These are phyloP conservation scores for Oplegnathus fasciatus DNA, from an alignment of 2,113 vertebrate genomes.

Conservation along the genomic window DNA sequence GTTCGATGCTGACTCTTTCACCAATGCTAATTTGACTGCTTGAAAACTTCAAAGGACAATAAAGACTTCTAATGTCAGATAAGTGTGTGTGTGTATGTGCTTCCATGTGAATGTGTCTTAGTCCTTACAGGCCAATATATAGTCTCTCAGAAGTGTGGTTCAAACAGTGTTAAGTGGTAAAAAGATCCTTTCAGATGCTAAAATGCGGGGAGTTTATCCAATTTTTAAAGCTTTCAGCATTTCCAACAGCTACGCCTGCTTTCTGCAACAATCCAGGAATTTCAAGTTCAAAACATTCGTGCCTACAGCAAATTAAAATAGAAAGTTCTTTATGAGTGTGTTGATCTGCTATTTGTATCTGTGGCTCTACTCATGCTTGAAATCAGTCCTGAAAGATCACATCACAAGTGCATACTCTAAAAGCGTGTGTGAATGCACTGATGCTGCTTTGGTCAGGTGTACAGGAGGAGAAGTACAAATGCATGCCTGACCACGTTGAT, in stretches of 20 bases:
- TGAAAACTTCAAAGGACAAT: constrained; percentile 82
- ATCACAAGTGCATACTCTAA: neutral
- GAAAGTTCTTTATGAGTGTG: neutral
- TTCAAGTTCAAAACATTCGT: neutral
- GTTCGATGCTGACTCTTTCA: constrained; percentile 74
- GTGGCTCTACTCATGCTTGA: neutral
- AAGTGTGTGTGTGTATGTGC: constrained; percentile 23
- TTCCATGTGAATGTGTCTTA: constrained; percentile 66
- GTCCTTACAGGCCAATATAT: constrained; percentile 22
- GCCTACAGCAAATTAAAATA: neutral
- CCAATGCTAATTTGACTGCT: constrained; percentile 84
- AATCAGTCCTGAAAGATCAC: neutral
- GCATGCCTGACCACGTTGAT: neutral
- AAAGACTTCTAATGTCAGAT: constrained; percentile 75
- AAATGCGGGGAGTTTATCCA: constrained; percentile 25
- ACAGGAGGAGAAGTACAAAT: neutral
- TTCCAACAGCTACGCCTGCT: neutral
- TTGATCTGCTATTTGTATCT: neutral
- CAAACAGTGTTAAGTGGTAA: constrained; percentile 39
- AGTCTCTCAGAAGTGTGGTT: constrained; percentile 52
- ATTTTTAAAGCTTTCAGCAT: constrained; percentile 11
- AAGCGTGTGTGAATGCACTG: neutral
- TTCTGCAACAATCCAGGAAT: constrained; percentile 5
- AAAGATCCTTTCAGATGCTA: constrained; percentile 30
- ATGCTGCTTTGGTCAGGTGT: neutral